Evolutionary conservation across 2,113 vertebrate species (phyloP).

Genomic region (Leptobrachium ailaonicum): DNA sequence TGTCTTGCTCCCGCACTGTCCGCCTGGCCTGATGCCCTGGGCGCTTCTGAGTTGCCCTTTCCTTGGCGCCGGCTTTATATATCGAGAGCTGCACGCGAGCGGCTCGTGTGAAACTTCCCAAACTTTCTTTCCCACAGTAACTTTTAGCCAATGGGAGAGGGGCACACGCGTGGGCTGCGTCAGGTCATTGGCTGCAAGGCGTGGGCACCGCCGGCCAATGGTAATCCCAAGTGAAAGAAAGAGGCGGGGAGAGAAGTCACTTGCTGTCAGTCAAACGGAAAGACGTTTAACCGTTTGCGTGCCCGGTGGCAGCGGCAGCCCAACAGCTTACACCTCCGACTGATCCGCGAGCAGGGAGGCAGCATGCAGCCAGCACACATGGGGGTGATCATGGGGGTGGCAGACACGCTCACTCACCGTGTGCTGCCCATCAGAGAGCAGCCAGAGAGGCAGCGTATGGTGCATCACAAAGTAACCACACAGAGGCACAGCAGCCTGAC

Average conservation of each 20-base stretch:
- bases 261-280: conserved; percentile 74
- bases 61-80: conserved; percentile 89
- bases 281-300: conserved; percentile 67
- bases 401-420: too few species aligned
- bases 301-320: too few species aligned
- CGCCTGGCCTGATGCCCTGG: conserved; percentile 4
- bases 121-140: conserved; percentile 99
- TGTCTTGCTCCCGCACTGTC: not conserved
- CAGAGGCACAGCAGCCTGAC: too few species aligned
- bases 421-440: too few species aligned
- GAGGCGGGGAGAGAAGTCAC: conserved; percentile 66
- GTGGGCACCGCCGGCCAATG: conserved; percentile 77
- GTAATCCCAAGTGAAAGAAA: conserved; percentile 72
- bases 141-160: conserved; percentile 91
- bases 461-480: too few species aligned
- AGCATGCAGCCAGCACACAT: too few species aligned
- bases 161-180: conserved; percentile 92
- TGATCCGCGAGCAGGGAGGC: too few species aligned
- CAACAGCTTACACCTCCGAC: too few species aligned
- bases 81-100: conserved; percentile 91
- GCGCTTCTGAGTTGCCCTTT: conserved; percentile 65
- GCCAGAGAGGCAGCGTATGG: too few species aligned
- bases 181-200: conserved; percentile 86
- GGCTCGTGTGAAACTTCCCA: conserved; percentile 99
- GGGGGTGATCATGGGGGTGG: too few species aligned